Conservation (phyloP, 1,140 invertebrate genomes). For the Danaus melanippus region DNA sequence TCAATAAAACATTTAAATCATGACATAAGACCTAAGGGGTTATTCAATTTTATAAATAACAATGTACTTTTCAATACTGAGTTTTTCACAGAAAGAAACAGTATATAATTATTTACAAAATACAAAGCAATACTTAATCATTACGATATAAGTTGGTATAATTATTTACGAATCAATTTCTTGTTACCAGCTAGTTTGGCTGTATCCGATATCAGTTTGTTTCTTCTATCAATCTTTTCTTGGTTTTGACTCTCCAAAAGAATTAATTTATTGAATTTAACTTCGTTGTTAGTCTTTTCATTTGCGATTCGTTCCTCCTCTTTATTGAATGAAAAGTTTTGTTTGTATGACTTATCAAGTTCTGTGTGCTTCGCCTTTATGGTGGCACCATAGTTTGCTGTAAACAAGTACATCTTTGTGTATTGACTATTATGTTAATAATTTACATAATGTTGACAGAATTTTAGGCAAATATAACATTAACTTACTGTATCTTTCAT, state of each 20-base stretch:
- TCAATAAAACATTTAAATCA: no score
- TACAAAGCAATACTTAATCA: no score
- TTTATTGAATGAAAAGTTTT: slow-evolving; percentile 52
- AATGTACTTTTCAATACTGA: no score
- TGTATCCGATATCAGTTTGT: slow-evolving; percentile 50
- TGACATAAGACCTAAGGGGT: no score
- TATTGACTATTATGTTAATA: neutral
- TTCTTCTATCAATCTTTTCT: slow-evolving; percentile 59
- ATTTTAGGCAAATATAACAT: slow-evolving; percentile 6
- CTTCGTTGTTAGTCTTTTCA: slow-evolving; percentile 58
- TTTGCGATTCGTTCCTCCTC: slow-evolving; percentile 62
- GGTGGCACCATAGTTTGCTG: slow-evolving; percentile 51
- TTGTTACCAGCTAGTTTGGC: slow-evolving; percentile 60
- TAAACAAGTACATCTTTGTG: slow-evolving; percentile 16
- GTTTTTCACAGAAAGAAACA: no score
- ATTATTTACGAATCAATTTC: no score
- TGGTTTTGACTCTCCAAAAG: slow-evolving; percentile 65
- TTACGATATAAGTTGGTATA: no score
- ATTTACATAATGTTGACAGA: neutral
- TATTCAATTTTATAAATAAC: no score
- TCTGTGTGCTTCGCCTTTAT: slow-evolving; percentile 60
- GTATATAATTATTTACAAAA: neutral
- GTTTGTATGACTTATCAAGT: slow-evolving; percentile 54
- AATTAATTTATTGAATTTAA: slow-evolving; percentile 58
- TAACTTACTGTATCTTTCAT: slow-evolving; percentile 72